Conservation (phyloP, 1,140 invertebrate genomes). For the Chionoecetes opilio region DNA sequence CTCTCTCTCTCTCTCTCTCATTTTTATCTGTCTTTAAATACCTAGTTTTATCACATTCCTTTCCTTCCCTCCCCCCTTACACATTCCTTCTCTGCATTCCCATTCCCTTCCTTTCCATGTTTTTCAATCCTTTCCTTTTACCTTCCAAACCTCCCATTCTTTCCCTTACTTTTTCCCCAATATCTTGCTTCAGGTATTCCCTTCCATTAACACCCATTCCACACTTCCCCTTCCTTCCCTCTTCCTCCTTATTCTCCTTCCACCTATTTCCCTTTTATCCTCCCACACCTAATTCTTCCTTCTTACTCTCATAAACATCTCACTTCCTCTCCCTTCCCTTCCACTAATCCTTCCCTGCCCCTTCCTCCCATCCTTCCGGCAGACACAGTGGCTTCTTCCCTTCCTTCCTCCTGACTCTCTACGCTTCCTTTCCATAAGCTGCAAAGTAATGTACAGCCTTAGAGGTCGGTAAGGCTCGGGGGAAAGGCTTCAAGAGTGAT, state of each 20-base stretch:
- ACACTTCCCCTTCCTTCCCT: not conserved
- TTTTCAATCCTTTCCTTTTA: not conserved
- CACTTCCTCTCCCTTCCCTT: slow-evolving; percentile 25
- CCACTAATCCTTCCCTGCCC: not conserved
- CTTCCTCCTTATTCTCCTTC: not conserved
- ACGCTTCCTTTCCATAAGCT: not conserved
- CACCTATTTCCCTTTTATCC: not conserved
- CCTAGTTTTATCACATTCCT: slow-evolving; percentile 19
- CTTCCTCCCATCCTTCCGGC: not conserved
- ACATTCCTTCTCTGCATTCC: not conserved
- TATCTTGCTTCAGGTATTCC: not conserved
- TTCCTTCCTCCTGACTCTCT: not conserved
- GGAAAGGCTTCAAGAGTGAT: not conserved
- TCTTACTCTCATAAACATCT: slow-evolving; percentile 13
- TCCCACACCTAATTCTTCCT: not conserved
- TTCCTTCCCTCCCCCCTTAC: not conserved
- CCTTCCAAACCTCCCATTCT: not conserved
- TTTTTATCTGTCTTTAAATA: slow-evolving; percentile 1
- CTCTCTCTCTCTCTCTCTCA: not conserved
- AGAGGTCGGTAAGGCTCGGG: not conserved
- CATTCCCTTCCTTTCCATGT: not conserved
- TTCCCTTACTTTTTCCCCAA: not conserved
- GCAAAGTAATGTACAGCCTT: not conserved
- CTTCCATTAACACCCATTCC: not conserved
- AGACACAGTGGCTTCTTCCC: not conserved